These are phyloP conservation scores for Xestia ashworthii DNA, from an alignment of 2,888 invertebrate species.

Conservation along the genomic window DNA sequence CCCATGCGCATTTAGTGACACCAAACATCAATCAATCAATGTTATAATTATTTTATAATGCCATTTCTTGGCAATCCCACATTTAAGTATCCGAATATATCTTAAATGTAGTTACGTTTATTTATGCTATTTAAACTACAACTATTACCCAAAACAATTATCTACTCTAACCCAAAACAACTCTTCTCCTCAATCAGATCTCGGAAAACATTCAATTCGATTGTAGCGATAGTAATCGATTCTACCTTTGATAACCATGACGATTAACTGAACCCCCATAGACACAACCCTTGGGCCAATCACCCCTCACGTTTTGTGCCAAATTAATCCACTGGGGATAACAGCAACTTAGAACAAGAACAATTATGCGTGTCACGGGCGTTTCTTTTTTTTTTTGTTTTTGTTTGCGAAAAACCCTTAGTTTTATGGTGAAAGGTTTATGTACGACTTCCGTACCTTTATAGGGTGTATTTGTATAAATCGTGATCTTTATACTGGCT, in stretches of 20 bases:
- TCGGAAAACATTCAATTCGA: slow-evolving; percentile 50
- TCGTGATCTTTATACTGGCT: not conserved
- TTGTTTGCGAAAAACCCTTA: slow-evolving; percentile 22
- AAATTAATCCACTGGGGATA: slow-evolving; percentile 62
- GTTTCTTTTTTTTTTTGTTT: slow-evolving; percentile 30
- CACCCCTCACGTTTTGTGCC: slow-evolving; percentile 51
- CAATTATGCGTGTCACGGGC: slow-evolving; percentile 52
- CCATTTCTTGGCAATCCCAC: not conserved
- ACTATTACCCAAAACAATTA: not conserved
- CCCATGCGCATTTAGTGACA: not conserved
- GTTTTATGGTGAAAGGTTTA: slow-evolving; percentile 22
- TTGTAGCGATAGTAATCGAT: slow-evolving; percentile 50
- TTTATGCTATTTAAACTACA: not conserved
- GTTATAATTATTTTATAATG: not conserved
- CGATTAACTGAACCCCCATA: slow-evolving; percentile 55
- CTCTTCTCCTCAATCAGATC: slow-evolving; percentile 1
- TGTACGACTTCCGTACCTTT: slow-evolving; percentile 12
- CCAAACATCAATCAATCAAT: not conserved
- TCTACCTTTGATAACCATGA: slow-evolving; percentile 59
- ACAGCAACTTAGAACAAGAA: slow-evolving; percentile 41
- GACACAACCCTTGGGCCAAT: slow-evolving; percentile 54
- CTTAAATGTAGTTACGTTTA: not conserved
- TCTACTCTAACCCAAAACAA: not conserved
- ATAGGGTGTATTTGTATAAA: slow-evolving; percentile 5
- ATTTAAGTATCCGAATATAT: not conserved